Base-by-base conservation (phyloP, 1,140 invertebrate genomes). In the Theocolax elegans region DNA sequence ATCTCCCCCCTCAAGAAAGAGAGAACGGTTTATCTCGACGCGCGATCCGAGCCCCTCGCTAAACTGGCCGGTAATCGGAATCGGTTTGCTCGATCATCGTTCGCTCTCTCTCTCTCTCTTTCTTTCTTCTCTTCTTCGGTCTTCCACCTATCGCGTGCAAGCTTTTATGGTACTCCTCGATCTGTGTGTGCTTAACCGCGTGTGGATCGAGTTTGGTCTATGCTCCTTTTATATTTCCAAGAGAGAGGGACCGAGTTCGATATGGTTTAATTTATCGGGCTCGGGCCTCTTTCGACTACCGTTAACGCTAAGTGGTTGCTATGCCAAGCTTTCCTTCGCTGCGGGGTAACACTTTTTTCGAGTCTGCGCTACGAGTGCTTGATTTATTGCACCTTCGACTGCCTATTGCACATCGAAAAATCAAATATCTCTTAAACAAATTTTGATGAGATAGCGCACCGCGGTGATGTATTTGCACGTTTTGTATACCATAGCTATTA, bases 1-100 rank as follows among this genome's bases (percentile, higher is more conserved):
- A 40, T 23, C 15, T 2, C 25, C 31, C 27, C 38, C 58, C 23
- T 31, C 23, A 15, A 35, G 31, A 35, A 35, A 35, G 31, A 35
- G 35, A 21, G 23, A n/a, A 15, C 21, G 9, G 0, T 1, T 71
- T 71, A 71, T 71, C 68, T 71, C 42, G 40, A 56, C 27, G 60
- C 42, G 44, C 27, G 60, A 71, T 71, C 68, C 60, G 13, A 70
- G 35, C 27, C 21, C 54, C 25, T 35, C 25, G 56, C 56, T 67
- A 42, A 60, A 60, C 46, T 42, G 38, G 48, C 58, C 49, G 49
- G 59, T 69, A 69, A 69, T 69, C 67, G 38, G 67, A 69, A 69
- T 69, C 67, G 59, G 46, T 40, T 68, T 53, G 46, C 44, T 51
- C 56, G 44, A 42, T 62, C 58, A 60, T 51, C 66, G 56, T 21